Percentiles rank a stretch among this genome's conserved stretches.
Conservation (phyloP, 1,140 invertebrate genomes). For the Macrobrachium nipponense region DNA sequence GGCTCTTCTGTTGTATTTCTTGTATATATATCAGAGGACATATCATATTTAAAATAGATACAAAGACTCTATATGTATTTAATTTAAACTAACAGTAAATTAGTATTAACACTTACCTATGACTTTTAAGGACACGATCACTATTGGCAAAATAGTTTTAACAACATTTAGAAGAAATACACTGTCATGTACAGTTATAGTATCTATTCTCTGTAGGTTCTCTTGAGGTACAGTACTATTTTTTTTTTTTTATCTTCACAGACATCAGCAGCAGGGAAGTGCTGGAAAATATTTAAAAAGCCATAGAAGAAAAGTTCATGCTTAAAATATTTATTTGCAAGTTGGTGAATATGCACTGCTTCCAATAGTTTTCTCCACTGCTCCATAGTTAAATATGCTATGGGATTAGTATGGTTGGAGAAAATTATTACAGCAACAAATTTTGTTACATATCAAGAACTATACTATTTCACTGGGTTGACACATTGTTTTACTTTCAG, state of each 20-base stretch:
- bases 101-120: too few relatives aligned
- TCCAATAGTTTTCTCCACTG: slow-evolving; percentile 45
- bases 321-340: slow-evolving; percentile 14
- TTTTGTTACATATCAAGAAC: background rate
- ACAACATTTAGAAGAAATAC: background rate
- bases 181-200: background rate
- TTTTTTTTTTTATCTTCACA: too few relatives aligned
- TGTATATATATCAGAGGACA: too few relatives aligned
- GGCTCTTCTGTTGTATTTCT: too few relatives aligned
- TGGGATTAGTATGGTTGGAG: slow-evolving; percentile 53
- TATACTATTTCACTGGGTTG: background rate
- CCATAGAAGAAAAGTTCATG: slow-evolving; percentile 5
- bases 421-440: background rate
- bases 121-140: too few relatives aligned
- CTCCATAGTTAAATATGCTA: slow-evolving; percentile 49
- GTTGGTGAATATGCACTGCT: background rate
- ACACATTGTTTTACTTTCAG: background rate
- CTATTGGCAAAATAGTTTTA: too few relatives aligned
- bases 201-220: too few relatives aligned
- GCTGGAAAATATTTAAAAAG: background rate
- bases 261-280: too few relatives aligned
- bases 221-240: too few relatives aligned
- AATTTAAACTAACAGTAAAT: too few relatives aligned
- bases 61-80: too few relatives aligned
- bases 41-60: too few relatives aligned